Evolutionary conservation across 2,113 vertebrate species (phyloP).

Genomic region (Gavia stellata): DNA sequence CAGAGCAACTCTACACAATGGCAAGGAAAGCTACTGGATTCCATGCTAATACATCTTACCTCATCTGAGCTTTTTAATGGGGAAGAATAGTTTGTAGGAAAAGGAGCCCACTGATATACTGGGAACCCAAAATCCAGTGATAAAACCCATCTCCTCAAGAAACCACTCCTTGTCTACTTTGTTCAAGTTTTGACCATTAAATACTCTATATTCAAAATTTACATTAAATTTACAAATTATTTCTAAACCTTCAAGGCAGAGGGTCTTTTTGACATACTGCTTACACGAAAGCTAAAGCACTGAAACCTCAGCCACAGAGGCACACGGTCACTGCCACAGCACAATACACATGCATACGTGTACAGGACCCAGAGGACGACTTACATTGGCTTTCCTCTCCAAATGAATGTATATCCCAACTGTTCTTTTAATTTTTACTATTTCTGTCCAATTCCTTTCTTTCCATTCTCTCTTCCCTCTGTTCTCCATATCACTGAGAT

Average conservation of each 20-base stretch:
- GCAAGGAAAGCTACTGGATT: background rate
- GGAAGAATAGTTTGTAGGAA: background rate
- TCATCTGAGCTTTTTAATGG: background rate
- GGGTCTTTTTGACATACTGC: background rate
- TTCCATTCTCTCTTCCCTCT: background rate
- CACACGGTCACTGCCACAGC: background rate
- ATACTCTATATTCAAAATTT: background rate
- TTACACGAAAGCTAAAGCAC: background rate
- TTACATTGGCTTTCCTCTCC: background rate
- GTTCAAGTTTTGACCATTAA: background rate
- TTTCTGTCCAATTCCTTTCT: background rate
- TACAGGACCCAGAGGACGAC: background rate
- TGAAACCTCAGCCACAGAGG: background rate
- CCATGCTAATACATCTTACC: background rate
- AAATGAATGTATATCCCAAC: background rate
- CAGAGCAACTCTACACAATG: fast-evolving
- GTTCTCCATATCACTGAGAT: background rate
- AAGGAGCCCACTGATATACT: background rate
- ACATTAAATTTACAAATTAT: background rate
- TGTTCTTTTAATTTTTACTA: background rate
- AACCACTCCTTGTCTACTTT: background rate
- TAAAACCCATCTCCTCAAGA: background rate
- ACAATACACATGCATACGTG: background rate
- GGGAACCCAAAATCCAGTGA: background rate
- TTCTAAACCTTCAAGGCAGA: background rate